phyloP scores from a whole-genome alignment of 2,113 vertebrate genomes.

The Desmodus rotundus region DNA sequence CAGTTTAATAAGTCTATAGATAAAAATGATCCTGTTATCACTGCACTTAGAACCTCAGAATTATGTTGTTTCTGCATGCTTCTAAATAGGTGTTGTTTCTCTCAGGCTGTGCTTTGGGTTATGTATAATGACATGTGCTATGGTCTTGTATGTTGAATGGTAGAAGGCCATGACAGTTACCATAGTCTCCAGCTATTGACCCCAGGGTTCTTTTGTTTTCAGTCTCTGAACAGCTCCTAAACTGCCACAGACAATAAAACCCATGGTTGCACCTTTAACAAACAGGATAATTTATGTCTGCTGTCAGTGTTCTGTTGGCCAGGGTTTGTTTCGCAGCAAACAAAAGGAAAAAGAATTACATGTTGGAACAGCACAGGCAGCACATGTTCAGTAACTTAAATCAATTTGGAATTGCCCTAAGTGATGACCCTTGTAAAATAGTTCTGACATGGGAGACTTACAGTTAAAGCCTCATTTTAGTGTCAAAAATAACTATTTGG shows the following conservation, averaged over 20 bases:
- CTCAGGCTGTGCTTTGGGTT: background rate
- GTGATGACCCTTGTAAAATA: constrained; percentile 24
- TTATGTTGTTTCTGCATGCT: background rate
- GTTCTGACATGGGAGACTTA: constrained; percentile 38
- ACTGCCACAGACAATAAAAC: background rate
- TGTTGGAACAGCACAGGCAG: background rate
- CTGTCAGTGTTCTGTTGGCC: constrained; percentile 25
- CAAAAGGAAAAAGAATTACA: constrained; percentile 39
- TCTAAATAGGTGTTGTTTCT: constrained; percentile 26
- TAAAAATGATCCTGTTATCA: constrained; percentile 59
- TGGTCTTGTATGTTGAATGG: background rate
- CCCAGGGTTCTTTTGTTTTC: background rate
- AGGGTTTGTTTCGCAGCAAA: constrained; percentile 35
- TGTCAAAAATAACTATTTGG: constrained; percentile 27
- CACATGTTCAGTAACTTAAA: constrained; percentile 35
- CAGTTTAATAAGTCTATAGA: constrained; percentile 46
- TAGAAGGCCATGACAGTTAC: background rate
- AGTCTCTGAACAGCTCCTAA: background rate
- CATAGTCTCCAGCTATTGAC: background rate
- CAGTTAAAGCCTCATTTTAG: constrained; percentile 21
- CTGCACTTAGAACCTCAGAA: constrained; percentile 54
- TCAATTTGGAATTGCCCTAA: constrained; percentile 44
- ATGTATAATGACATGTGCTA: background rate
- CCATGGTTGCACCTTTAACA: background rate
- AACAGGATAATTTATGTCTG: constrained; percentile 22